A percentile compares a stretch with the other conserved stretches of the same genome.
phyloP scores from a whole-genome alignment of 2,113 vertebrate species.

The Siphamia tubifer region DNA sequence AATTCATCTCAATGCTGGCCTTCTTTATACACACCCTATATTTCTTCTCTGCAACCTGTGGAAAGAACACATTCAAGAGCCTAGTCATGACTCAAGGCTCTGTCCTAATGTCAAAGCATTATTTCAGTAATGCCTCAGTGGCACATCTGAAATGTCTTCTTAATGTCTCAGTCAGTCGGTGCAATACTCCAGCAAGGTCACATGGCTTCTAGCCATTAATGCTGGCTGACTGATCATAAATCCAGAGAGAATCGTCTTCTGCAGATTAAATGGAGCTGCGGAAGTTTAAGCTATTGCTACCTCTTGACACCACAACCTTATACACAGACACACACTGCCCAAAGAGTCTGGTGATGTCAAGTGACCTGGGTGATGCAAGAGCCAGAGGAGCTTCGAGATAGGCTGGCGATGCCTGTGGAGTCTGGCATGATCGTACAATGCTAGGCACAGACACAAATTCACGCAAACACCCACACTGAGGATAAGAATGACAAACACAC shows the following conservation, averaged over 20 bases:
- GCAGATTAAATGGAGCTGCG: conserved; percentile 62
- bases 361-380: conserved; percentile 26
- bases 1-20: neutral
- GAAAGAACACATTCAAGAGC: conserved; percentile 8
- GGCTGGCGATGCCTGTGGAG: conserved; percentile 15
- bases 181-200: conserved; percentile 49
- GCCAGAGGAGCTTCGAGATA: conserved; percentile 12
- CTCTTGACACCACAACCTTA: conserved; percentile 13
- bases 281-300: conserved; percentile 55
- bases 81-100: conserved; percentile 12
- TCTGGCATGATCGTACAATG: conserved; percentile 10
- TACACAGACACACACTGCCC: neutral
- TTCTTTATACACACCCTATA: neutral
- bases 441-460: neutral
- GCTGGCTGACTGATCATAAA: conserved; percentile 49
- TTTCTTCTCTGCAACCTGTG: conserved; percentile 12
- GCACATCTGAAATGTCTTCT: conserved; percentile 41
- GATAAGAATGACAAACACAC: conserved; percentile 23
- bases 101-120: conserved; percentile 40
- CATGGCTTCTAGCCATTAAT: conserved; percentile 43
- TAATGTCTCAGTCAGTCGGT: conserved; percentile 46
- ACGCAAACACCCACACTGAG: conserved; percentile 1
- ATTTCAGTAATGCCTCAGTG: conserved; percentile 28
- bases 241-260: conserved; percentile 45
- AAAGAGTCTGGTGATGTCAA: conserved; percentile 28